Evolutionary conservation across 2,113 vertebrate species (phyloP), one percentile per base, ranked within the genome.

Genomic region (Larimichthys polyactis): DNA sequence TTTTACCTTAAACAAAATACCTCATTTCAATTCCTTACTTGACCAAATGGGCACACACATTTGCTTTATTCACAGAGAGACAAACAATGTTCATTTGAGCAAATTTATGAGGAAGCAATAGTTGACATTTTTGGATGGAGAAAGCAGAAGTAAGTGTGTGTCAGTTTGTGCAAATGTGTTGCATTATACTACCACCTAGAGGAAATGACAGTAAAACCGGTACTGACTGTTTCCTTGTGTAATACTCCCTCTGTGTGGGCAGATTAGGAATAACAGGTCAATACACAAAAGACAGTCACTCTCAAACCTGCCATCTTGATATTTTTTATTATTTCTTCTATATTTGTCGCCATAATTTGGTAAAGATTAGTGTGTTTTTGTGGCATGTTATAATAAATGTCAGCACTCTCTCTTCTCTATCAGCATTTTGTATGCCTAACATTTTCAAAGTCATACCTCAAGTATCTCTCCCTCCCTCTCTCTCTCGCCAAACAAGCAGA

Each of bases 361-460:
- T 11, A 32, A 3, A 14, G 5, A 16, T 17, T 9, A 46, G 27
- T 55, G 48, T 58, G 60, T 22, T 29, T 44, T 16, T 51, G 46
- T 54, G 3, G 29, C 24, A n/a, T 3, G 15, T 32, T 49, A 58
- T 32, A 73, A 57, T 52, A 14, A 73, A 64, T 58, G 68, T n/a
- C 36, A 78, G 16, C 48, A 40, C n/a, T 82, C 49, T 24, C 15
- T 22, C 71, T 70, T 64, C 49, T 70, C 60, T 84, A 71, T 78
- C 44, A 71, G 2, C 2, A 19, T 64, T 63, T 57, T 71, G 36
- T 55, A 55, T 48, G 19, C 6, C 11, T 20, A 57, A 64, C 75
- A 54, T 68, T 36, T 24, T 73, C 70, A 89, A 89, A 79, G 84
- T 90, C 78, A 74, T 15, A 29, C n/a, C 22, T 17, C 4, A 64